phyloP scores from a whole-genome alignment of 2,113 vertebrate genomes.

The Pachyramphus minor region DNA sequence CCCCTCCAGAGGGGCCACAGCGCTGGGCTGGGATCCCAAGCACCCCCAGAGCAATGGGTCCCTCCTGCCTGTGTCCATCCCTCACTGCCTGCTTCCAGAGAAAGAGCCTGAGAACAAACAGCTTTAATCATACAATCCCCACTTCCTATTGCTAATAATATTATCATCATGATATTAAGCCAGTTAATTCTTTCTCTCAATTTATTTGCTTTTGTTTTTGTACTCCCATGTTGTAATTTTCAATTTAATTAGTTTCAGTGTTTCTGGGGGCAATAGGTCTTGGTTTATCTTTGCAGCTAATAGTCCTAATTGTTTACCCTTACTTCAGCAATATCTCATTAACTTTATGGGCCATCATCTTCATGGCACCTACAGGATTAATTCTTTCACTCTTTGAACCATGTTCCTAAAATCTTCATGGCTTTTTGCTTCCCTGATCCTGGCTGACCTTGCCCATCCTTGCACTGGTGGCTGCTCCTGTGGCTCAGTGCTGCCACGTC shows the following conservation, averaged over 20 bases:
- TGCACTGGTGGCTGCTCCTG: not conserved
- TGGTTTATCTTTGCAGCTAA: conserved; percentile 68
- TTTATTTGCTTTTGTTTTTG: conserved; percentile 60
- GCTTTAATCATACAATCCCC: conserved; percentile 28
- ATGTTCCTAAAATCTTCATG: not conserved
- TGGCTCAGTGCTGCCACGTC: not conserved
- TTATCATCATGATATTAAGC: conserved; percentile 59
- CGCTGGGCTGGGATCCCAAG: rapidly evolving
- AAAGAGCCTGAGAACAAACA: not conserved
- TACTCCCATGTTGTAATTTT: conserved; percentile 67
- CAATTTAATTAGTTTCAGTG: conserved; percentile 74
- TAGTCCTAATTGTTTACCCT: conserved; percentile 76
- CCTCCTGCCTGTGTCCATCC: not conserved
- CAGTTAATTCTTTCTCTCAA: conserved; percentile 58
- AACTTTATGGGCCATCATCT: conserved; percentile 73
- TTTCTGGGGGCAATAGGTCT: conserved; percentile 68
- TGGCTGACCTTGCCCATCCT: not conserved
- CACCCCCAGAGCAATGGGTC: rapidly evolving
- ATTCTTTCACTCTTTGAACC: conserved; percentile 31
- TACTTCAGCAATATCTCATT: conserved; percentile 74
- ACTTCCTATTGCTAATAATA: conserved; percentile 59
- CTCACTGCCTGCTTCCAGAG: rapidly evolving
- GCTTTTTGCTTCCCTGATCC: not conserved
- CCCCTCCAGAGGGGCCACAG: rapidly evolving
- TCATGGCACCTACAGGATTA: conserved; percentile 56